Evolutionary conservation across 2,113 vertebrate genomes (phyloP), one percentile per base, ranked within the genome.

Genomic region (Megaptera novaeangliae): DNA sequence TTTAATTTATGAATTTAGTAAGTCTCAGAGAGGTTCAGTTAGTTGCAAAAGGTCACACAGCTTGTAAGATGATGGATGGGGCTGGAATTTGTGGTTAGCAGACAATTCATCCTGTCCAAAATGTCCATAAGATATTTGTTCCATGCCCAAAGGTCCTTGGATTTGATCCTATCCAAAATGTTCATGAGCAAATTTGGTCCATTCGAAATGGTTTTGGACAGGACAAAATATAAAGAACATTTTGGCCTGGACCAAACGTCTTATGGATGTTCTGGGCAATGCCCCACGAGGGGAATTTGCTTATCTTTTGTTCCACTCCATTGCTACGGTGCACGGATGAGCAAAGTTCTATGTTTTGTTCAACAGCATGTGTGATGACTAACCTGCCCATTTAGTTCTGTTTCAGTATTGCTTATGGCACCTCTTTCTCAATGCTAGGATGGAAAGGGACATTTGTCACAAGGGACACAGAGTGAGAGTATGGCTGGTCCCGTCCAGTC

Each of bases 281-380:
- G 52, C 21, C 23, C 8, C 15, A 23, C 52, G 57, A 81, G n/a
- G 55, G 14, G 17, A 72, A 64, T 64, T 87, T 90, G n/a, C 12
- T 3, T 18, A 2, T 15, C 36, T 59, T 80, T 75, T 34, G 8
- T 49, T 52, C 39, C 10, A 3, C 2, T 81, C 8, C 36, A 34
- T 15, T 34, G 13, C 31, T 31, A 17, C 1, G 3, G 41, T 2
- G 13, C 64, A n/a, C 2, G 41, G 29, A 39, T 0, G 15, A 15
- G 6, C 5, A 64, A 20, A 49, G 31, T 23, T 71, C 44, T 25
- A 15, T 57, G 31, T 87, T 75, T 34, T 63, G 41, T 34, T 63
- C 34, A 69, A 14, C 3, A 27, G n/a, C 13, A 3, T 12, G 0
- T 2, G 17, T 17, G 74, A 82, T 25, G 11, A 78, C 6, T 29